phyloP scores from a whole-genome alignment of 2,113 vertebrate species.

The Dromas ardeola region DNA sequence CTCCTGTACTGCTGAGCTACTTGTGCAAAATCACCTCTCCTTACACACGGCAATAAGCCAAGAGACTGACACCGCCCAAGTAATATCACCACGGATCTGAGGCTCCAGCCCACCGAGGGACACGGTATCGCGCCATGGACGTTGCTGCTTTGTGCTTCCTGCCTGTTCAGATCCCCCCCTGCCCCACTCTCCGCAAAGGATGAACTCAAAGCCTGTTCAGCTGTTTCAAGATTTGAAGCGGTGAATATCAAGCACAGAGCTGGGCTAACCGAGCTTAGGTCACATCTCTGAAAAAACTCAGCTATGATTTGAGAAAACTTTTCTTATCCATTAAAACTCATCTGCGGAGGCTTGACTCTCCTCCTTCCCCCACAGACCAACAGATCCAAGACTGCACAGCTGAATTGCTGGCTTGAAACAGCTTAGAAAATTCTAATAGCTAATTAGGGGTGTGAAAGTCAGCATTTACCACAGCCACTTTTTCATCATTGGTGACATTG shows the following conservation, averaged over 20 bases:
- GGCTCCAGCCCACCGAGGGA: neutral
- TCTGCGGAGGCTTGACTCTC: neutral
- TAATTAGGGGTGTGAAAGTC: neutral
- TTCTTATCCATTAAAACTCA: neutral
- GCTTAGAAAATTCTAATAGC: neutral
- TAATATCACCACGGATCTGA: neutral
- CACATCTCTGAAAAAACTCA: neutral
- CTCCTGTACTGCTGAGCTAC: neutral
- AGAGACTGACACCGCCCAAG: neutral
- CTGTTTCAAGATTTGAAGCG: neutral
- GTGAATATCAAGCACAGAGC: neutral
- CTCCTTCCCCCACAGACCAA: neutral
- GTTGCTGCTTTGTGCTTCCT: neutral
- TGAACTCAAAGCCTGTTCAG: neutral
- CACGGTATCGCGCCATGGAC: fast-evolving
- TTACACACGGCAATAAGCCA: neutral
- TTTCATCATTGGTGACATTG: neutral
- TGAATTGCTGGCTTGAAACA: neutral
- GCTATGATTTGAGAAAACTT: neutral
- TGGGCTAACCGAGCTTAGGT: neutral
- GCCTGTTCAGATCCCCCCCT: neutral
- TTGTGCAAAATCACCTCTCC: neutral
- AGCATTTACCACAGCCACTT: neutral
- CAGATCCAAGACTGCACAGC: neutral
- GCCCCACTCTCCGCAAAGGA: neutral